Conservation (phyloP, 2,888 invertebrate genomes). For the Drosophila subsilvestris region DNA sequence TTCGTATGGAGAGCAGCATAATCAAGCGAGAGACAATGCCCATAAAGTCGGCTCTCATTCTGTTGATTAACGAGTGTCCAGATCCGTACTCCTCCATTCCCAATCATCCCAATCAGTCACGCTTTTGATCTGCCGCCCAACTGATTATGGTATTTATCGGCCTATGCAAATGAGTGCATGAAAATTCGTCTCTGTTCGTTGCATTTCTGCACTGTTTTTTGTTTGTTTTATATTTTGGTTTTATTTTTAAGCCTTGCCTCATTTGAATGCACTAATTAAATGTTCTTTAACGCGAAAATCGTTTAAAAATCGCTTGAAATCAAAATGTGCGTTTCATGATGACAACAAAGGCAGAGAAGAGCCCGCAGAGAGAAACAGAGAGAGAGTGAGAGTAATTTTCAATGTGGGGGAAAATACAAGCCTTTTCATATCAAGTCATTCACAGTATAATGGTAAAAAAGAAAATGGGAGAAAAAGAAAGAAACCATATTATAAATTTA, state of each 20-base stretch:
- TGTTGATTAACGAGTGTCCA: conserved; percentile 66
- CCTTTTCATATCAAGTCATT: not conserved
- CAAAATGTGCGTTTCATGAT: not conserved
- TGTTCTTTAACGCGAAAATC: conserved; percentile 41
- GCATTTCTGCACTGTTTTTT: not conserved
- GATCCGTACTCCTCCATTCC: conserved; percentile 5
- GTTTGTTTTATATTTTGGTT: not conserved
- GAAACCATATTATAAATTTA: too few relatives aligned
- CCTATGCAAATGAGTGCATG: conserved; percentile 37
- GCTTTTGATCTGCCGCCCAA: conserved; percentile 18
- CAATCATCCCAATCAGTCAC: not conserved
- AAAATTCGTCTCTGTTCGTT: not conserved
- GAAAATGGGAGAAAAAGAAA: not conserved
- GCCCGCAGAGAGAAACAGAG: not conserved
- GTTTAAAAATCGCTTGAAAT: conserved; percentile 37
- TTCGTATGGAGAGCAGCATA: conserved; percentile 50
- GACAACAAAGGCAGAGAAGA: not conserved
- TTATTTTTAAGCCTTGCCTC: conserved; percentile 37
- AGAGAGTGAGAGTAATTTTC: not conserved
- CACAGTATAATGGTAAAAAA: not conserved
- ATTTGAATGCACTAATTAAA: conserved; percentile 51
- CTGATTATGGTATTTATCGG: conserved; percentile 48
- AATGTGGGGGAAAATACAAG: not conserved
- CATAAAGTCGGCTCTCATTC: conserved; percentile 59
- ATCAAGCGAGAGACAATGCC: conserved; percentile 74